Evolutionary conservation across 2,797 vertebrate species (phyloP).

Genomic region (Coccyzus lansbergi): DNA sequence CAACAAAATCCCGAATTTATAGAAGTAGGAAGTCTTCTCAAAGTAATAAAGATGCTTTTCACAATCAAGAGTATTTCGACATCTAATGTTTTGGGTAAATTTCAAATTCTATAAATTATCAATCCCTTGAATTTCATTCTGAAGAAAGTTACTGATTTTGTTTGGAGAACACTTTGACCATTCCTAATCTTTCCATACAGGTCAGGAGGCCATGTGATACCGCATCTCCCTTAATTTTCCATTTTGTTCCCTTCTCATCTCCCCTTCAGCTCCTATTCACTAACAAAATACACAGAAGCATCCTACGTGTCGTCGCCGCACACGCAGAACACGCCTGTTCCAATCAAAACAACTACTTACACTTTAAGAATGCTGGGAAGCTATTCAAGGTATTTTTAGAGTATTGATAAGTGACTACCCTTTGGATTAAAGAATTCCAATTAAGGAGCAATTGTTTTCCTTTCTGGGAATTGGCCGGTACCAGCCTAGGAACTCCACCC

Average conservation of each 20-base stretch:
- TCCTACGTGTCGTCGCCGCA: fast-evolving
- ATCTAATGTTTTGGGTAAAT: background rate
- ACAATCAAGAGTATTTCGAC: background rate
- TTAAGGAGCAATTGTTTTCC: constrained; percentile 50
- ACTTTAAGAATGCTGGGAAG: background rate
- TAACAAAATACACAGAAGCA: background rate
- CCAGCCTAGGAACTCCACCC: constrained; percentile 61
- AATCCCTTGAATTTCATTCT: background rate
- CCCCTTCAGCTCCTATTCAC: background rate
- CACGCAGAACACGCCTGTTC: background rate
- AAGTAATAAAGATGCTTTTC: background rate
- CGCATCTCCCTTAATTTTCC: background rate
- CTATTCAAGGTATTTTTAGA: constrained; percentile 16
- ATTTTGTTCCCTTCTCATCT: background rate
- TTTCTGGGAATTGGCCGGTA: constrained; percentile 70
- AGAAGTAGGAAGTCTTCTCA: background rate
- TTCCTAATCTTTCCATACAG: background rate
- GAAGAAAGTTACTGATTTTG: background rate
- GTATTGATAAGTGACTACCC: constrained; percentile 51
- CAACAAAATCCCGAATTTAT: background rate
- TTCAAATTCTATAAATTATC: background rate
- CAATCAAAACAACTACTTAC: background rate
- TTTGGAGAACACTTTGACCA: background rate
- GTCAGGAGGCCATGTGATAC: background rate
- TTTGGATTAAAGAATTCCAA: constrained; percentile 44